Base-by-base conservation (phyloP, 2,797 vertebrate genomes). In the Carduelis carduelis region DNA sequence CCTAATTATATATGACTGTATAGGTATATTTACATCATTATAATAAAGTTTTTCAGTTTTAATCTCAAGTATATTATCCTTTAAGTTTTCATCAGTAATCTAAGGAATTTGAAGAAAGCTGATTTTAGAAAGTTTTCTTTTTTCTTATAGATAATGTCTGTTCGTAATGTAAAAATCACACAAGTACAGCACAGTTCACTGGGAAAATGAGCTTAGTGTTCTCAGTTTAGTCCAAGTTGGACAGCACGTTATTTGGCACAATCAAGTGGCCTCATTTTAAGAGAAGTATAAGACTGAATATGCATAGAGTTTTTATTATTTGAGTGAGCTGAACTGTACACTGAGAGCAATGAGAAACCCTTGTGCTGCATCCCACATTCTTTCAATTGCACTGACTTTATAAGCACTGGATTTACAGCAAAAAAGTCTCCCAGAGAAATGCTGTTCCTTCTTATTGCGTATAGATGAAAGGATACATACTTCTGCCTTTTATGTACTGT, bases 121-220 rank as follows among this genome's bases (percentile, higher is more conserved):
- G 65, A 78, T 66, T 84, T 91, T 8, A 78, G 71, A 91, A 93
- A 88, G 57, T 76, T 77, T 93, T 76, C 30, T 68, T 91, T 86
- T 97, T 95, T 81, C 89, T 61, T 89, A 34, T 23, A 69, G 72
- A 87, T 97, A 94, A 87, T 83, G 89, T 68, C 89, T 81, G 37
- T 95, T 96, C 53, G 28, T 95, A 93, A 82, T 64, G 87, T 91
- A 93, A 66, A 95, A 96, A 89, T 96, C 44, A 20, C 83, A 97
- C 66, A 97, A 97, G 87, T 94, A 81, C 34, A n/a, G 89, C 81
- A 60, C 86, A 95, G 96, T 91, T 96, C 88, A 75, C 94, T 89
- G 63, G 79, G 80, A 98, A 96, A 98, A 97, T 95, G 89, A 94
- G 80, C 85, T 97, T 84, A 95, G 93, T 98, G 96, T 97, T 97